Percentiles rank a stretch among this genome's conserved stretches.
Evolutionary conservation across 2,888 invertebrate species (phyloP).

Genomic region (Cyaniris semiargus): DNA sequence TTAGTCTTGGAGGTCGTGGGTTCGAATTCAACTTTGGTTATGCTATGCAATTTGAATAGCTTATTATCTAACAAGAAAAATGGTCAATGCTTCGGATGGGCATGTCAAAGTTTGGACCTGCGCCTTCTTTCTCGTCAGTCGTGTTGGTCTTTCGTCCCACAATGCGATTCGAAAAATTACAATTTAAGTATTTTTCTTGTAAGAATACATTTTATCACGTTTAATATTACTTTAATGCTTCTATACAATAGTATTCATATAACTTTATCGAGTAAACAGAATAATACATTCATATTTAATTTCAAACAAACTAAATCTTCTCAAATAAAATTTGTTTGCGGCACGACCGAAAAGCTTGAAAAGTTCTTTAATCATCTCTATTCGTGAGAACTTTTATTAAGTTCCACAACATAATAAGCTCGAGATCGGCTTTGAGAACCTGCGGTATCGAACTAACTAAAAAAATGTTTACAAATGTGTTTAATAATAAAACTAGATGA

Average conservation of each 20-base stretch:
- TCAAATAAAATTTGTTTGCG: conserved; percentile 35
- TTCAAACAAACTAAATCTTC: background rate
- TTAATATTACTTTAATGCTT: too few relatives aligned
- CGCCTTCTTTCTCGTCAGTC: too few relatives aligned
- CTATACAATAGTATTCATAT: too few relatives aligned
- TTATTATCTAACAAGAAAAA: too few relatives aligned
- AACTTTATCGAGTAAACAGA: background rate
- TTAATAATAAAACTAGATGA: background rate
- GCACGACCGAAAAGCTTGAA: background rate
- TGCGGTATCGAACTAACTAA: background rate
- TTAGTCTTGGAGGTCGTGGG: background rate
- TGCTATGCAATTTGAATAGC: too few relatives aligned
- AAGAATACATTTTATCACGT: too few relatives aligned
- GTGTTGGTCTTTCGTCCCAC: too few relatives aligned
- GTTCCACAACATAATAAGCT: conserved; percentile 5
- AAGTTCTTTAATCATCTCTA: conserved; percentile 15
- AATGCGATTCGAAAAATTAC: too few relatives aligned
- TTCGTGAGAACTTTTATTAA: conserved; percentile 12
- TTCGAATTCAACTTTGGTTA: background rate
- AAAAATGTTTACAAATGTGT: background rate
- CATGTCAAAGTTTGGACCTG: too few relatives aligned
- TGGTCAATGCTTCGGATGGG: too few relatives aligned
- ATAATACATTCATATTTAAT: background rate
- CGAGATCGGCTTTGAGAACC: background rate
- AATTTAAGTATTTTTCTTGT: too few relatives aligned